A percentile compares a stretch with the other conserved stretches of the same genome.
Conservation (phyloP, 2,888 invertebrate species). For the Trissolcus japonicus region DNA sequence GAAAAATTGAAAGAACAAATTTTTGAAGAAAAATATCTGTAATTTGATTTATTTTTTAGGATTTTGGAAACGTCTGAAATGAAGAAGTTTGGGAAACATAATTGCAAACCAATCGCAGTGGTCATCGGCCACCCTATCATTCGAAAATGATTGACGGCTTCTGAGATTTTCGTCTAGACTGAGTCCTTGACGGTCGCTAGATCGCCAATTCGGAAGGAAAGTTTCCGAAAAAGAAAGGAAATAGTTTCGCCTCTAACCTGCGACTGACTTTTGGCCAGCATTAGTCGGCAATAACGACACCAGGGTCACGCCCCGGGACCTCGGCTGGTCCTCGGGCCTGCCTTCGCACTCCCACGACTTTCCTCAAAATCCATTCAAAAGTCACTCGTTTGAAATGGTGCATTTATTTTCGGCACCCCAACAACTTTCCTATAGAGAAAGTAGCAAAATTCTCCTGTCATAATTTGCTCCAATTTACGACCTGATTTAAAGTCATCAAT, state of each 20-base stretch:
- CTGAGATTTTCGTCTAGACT: conserved; percentile 50
- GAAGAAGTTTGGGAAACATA: conserved; percentile 12
- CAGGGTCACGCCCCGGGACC: conserved; percentile 38
- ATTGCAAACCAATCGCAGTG: conserved; percentile 20
- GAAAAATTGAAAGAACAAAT: too few relatives aligned
- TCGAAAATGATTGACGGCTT: conserved; percentile 52
- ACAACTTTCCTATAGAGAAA: conserved; percentile 1
- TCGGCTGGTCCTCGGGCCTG: conserved; percentile 10
- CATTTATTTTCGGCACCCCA: too few relatives aligned
- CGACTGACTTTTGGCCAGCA: conserved; percentile 34
- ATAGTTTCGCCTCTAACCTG: conserved; percentile 18
- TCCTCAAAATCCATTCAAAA: too few relatives aligned
- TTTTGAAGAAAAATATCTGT: too few relatives aligned
- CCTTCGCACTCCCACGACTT: conserved; percentile 22
- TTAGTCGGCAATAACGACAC: conserved; percentile 37
- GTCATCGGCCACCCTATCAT: conserved; percentile 40
- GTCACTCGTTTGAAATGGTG: too few relatives aligned
- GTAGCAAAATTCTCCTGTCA: too few relatives aligned
- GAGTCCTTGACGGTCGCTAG: conserved; percentile 45
- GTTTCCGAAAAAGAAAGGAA: conserved; percentile 27
- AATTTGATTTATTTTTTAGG: too few relatives aligned
- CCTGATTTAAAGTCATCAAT: too few relatives aligned
- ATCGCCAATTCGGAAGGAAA: conserved; percentile 30
- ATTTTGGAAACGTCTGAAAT: conserved; percentile 15
- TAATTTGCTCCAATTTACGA: too few relatives aligned